A percentile compares a stretch with the other conserved stretches of the same genome.
These are phyloP conservation scores for Zaprionus ornatus DNA, from an alignment of 1,140 invertebrate species.

Conservation along the genomic window DNA sequence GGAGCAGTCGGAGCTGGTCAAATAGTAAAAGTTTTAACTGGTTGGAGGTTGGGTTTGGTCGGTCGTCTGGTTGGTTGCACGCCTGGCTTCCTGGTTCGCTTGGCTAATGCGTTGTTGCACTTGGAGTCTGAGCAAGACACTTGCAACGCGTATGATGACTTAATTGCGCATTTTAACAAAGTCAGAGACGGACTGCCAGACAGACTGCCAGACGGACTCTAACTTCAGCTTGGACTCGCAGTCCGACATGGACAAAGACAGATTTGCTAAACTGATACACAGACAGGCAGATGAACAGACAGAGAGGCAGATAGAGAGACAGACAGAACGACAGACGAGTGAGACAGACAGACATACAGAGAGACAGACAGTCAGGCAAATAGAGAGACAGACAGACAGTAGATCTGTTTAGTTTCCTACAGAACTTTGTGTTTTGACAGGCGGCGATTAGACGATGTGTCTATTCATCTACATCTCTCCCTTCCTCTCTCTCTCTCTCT, in stretches of 20 bases:
- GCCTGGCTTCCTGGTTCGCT: conserved; percentile 48
- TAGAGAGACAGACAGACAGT: background rate
- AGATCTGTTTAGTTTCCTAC: background rate
- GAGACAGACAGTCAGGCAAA: no score
- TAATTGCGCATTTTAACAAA: conserved; percentile 76
- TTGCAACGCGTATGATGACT: conserved; percentile 74
- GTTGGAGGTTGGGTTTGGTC: conserved; percentile 2
- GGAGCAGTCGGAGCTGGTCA: conserved; percentile 6
- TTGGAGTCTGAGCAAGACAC: conserved; percentile 42
- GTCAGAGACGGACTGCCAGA: conserved; percentile 32
- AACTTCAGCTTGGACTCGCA: background rate
- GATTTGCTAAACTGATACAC: background rate
- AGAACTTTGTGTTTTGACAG: conserved; percentile 75
- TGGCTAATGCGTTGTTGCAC: conserved; percentile 63
- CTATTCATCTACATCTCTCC: background rate
- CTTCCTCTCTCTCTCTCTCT: background rate
- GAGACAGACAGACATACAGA: background rate
- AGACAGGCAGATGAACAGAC: background rate
- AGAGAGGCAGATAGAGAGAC: background rate
- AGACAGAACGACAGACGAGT: background rate
- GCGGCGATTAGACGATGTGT: conserved; percentile 63
- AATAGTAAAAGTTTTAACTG: conserved; percentile 18
- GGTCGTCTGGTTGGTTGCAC: conserved; percentile 43
- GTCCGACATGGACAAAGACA: conserved; percentile 12
- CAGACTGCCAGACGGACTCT: background rate